Base-by-base conservation (phyloP, 2,797 vertebrate species). In the Lithobates pipiens region DNA sequence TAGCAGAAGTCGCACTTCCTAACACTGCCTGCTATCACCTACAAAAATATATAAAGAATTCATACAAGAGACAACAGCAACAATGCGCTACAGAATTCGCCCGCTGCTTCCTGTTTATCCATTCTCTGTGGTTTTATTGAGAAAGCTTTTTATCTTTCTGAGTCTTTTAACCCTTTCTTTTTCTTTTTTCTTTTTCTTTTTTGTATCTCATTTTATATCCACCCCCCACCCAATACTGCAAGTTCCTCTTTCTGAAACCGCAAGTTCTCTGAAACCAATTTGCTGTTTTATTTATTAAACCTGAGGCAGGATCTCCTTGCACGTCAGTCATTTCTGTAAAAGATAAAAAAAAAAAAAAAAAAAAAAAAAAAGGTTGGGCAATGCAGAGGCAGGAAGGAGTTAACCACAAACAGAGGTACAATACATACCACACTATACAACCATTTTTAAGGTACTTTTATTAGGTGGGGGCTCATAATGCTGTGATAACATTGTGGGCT, bases 171-270 rank as follows among this genome's bases (percentile, higher is more conserved):
- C 63, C 72, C 36, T 76, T 75, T 80, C 32, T 61, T 50, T 11
- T 57, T 39, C 10, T 44, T 65, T 21, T 57, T 1, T 32, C 2
- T 1, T 44, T 44, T 65, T 21, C 42, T 1, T 32, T 29, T 1
- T 44, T 69, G 23, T 71, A 16, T 42, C 36, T 76, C 57, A 21
- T 39, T 76, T n/a, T 68, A 10, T 50, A 10, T 72, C 65, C 29
- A 34, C 63, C 50, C 68, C 8, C 32, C 65, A 46, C 85, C 78
- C 81, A 25, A 44, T 50, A 23, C 16, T 67, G 50, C 54, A 61
- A 86, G 85, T 86, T 86, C 85, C 85, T 82, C 50, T 82, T 72
- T 82, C 29, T 13, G 18, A 27, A 81, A 86, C 61, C 84, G 57
- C 84, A 85, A 46, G 75, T 29, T 84, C 11, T 84, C 44, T 72